Conservation (phyloP, 2,113 vertebrate species). For the Poeciliopsis prolifica region DNA sequence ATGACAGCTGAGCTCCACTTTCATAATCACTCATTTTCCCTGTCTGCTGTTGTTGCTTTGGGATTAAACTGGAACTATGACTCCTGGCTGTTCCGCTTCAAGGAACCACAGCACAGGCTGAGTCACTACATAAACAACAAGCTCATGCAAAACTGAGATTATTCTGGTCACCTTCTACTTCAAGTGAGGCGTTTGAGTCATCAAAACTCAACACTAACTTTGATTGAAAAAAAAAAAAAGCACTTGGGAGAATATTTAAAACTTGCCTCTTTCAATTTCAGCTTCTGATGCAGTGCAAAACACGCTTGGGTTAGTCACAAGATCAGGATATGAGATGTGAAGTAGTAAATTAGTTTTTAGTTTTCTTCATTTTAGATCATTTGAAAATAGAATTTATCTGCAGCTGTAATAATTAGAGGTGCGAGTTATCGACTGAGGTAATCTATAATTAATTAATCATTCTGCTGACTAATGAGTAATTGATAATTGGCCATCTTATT, state of each 20-base stretch:
- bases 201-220: neutral
- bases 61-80: neutral
- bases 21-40: neutral
- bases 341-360: neutral
- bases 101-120: neutral
- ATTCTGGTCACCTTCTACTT: neutral
- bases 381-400: neutral
- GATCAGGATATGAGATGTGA: neutral
- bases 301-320: neutral
- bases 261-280: neutral
- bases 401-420: neutral
- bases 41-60: neutral
- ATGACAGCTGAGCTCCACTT: neutral
- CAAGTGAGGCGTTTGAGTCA: neutral
- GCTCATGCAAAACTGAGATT: too few relatives aligned
- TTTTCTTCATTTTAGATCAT: neutral
- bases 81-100: neutral
- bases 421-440: too few relatives aligned
- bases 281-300: neutral
- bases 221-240: too few relatives aligned
- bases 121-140: neutral
- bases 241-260: neutral
- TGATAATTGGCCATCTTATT: too few relatives aligned
- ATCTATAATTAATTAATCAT: too few relatives aligned
- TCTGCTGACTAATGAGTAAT: too few relatives aligned